Evolutionary conservation across 2,113 vertebrate species (phyloP).

Genomic region (Tragelaphus strepsiceros): DNA sequence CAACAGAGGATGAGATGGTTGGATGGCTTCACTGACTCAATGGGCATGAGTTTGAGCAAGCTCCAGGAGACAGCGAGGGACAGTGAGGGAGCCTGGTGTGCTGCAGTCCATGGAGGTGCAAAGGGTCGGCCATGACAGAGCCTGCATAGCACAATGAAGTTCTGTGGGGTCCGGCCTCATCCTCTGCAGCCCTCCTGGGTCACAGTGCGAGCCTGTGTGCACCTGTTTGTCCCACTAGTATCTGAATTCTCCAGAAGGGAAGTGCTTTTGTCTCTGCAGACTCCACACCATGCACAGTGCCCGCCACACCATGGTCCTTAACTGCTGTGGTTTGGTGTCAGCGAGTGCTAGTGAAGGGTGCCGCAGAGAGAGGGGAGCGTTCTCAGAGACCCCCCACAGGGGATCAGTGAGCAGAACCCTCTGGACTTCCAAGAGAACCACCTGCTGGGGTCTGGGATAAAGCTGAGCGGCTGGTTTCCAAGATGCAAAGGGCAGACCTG

Average conservation of each 20-base stretch:
- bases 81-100: background rate
- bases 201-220: too few species aligned
- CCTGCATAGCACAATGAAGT: fast-evolving
- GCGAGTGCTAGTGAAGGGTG: too few species aligned
- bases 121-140: background rate
- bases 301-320: background rate
- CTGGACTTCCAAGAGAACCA: background rate
- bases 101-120: background rate
- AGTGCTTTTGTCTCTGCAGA: background rate
- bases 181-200: background rate
- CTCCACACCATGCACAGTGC: background rate
- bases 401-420: background rate
- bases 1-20: background rate
- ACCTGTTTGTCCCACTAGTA: background rate
- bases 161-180: fast-evolving
- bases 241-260: background rate
- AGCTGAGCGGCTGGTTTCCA: background rate
- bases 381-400: background rate
- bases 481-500: background rate
- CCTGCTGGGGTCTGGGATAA: background rate
- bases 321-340: background rate
- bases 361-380: background rate
- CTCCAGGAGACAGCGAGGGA: background rate
- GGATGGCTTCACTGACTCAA: background rate
- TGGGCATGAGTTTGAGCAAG: background rate